These are phyloP conservation scores for Lepidurus packardi DNA, from an alignment of 1,140 invertebrate genomes.

Conservation along the genomic window DNA sequence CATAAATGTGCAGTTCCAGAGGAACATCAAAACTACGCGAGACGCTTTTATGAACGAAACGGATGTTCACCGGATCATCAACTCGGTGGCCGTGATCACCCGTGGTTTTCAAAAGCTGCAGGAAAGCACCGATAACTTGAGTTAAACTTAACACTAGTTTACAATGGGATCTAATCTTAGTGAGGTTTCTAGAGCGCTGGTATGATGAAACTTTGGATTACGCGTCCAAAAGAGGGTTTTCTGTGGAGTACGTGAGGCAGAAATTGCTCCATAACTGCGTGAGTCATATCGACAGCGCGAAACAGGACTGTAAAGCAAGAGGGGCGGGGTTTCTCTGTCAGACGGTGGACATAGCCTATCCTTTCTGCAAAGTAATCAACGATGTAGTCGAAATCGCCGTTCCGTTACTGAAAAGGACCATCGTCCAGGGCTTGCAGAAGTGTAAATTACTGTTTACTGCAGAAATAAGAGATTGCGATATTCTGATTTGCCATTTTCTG, in stretches of 20 bases:
- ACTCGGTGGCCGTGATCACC: neutral
- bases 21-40: neutral
- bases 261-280: neutral
- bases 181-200: neutral
- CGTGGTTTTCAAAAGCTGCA: neutral
- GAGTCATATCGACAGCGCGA: neutral
- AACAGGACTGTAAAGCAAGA: neutral
- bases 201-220: neutral
- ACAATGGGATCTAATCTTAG: neutral
- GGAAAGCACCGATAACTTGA: neutral
- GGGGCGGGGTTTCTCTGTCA: neutral
- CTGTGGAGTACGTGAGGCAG: neutral
- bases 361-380: neutral
- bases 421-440: neutral
- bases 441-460: neutral
- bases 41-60: neutral
- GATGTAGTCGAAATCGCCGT: neutral
- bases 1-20: neutral
- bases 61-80: neutral
- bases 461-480: too few relatives aligned
- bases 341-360: neutral
- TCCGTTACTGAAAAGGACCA: neutral
- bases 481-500: neutral
- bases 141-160: neutral
- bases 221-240: neutral